These are phyloP conservation scores for Spheniscus humboldti DNA, from an alignment of 2,797 vertebrate species.

Conservation along the genomic window DNA sequence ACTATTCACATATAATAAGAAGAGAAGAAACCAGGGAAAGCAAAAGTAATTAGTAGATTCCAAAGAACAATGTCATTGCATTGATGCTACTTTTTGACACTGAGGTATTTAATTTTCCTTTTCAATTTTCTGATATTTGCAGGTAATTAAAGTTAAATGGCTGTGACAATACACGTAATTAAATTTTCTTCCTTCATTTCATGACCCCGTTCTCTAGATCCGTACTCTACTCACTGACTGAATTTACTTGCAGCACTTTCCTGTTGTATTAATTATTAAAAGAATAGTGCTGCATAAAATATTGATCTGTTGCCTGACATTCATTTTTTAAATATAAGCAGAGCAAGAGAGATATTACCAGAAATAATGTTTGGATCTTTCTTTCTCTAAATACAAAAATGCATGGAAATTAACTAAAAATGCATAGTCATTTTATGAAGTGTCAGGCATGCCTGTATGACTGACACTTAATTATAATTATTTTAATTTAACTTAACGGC, in stretches of 20 bases:
- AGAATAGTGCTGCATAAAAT: conserved; percentile 67
- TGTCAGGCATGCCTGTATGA: neutral
- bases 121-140: conserved; percentile 50
- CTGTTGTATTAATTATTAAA: conserved; percentile 71
- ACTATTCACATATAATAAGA: neutral
- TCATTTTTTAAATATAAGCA: conserved; percentile 57
- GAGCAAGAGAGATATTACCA: conserved; percentile 24
- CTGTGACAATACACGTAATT: conserved; percentile 37
- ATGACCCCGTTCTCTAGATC: conserved; percentile 27
- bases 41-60: neutral
- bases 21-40: neutral
- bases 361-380: conserved; percentile 19
- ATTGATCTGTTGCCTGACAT: conserved; percentile 63
- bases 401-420: neutral
- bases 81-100: conserved; percentile 21
- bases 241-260: conserved; percentile 53
- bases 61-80: neutral
- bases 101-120: conserved; percentile 22
- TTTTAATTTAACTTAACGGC: neutral
- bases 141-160: conserved; percentile 59
- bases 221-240: conserved; percentile 1
- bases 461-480: neutral
- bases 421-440: neutral
- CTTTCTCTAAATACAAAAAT: neutral
- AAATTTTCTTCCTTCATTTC: conserved; percentile 53